These are phyloP conservation scores for Ammodytes marinus DNA, from an alignment of 2,113 vertebrate species.

Conservation along the genomic window DNA sequence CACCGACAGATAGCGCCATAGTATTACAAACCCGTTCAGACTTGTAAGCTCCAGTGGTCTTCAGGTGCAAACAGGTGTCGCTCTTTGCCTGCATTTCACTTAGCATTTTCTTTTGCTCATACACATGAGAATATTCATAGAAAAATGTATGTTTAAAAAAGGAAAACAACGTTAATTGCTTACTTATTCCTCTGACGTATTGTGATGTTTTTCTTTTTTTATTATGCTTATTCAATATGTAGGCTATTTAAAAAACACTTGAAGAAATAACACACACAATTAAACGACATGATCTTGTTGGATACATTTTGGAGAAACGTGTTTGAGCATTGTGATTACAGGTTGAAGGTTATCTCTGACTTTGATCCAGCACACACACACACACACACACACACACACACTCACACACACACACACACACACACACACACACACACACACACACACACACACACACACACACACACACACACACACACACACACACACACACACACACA, in stretches of 20 bases:
- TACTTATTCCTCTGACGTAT: background rate
- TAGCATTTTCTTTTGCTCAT: background rate
- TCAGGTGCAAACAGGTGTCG: conserved; percentile 37
- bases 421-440: no score
- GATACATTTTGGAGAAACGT: background rate
- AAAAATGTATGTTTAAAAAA: background rate
- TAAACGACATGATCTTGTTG: background rate
- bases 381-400: no score
- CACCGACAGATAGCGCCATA: conserved; percentile 37
- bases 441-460: no score
- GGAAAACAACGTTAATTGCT: no score
- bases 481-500: no score
- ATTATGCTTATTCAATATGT: background rate
- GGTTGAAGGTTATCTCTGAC: no score
- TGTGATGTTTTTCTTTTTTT: background rate
- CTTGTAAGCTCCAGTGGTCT: accelerated
- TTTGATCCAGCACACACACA: no score
- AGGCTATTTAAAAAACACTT: background rate
- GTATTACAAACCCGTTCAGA: background rate
- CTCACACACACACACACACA: no score
- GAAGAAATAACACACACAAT: background rate
- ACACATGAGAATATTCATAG: background rate
- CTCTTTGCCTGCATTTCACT: conserved; percentile 6
- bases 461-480: no score
- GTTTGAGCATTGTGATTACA: background rate